Base-by-base conservation (phyloP, 2,888 invertebrate species). In the Dichetophora obliterata region DNA sequence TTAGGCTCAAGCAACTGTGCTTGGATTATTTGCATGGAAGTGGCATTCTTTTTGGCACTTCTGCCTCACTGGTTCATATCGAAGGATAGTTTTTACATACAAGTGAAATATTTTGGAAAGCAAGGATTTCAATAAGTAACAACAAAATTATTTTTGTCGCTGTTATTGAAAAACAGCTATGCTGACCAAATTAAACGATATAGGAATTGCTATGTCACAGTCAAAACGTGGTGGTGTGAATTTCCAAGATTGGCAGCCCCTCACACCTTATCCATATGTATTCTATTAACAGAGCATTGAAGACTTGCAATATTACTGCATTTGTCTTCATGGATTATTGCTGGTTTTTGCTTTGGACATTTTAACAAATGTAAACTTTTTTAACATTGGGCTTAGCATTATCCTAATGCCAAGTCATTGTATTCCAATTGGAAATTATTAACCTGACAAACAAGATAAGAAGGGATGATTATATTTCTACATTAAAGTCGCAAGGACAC, bases 401-500 rank as follows among this genome's bases (percentile, higher is more conserved):
- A 37, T 59, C 52, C 37, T 71, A 71, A 71, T 43, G 31, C 34
- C 70, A 22, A 37, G 52, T 50, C 73, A 66, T 69, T 69, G 69
- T 77, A 74, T 75, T 70, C 68, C 37, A 77, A 78, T 77, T 66
- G 37, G 63, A 75, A 75, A 82, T 84, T 84, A 85, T 86, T 81
- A 86, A 85, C 81, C 82, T 80, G 82, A 84, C 85, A 84, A 83
- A 82, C 81, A 78, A 83, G 84, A 84, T 85, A 85, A 86, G 82
- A 86, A 82, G 85, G 86, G 85, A 85, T 85, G 85, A 85, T 85
- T 84, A 84, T 83, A 84, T 83, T 83, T 84, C 37, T 9, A 22
- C 43, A 66, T 43, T 9, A 16, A 9, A n/a, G 43, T 22, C n/a
- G 11, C 48, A 48, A 19, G 50, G 14, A 27, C 27, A 22, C 5